Evolutionary conservation across 2,797 vertebrate species (phyloP).

Genomic region (Macrochelys suwanniensis): DNA sequence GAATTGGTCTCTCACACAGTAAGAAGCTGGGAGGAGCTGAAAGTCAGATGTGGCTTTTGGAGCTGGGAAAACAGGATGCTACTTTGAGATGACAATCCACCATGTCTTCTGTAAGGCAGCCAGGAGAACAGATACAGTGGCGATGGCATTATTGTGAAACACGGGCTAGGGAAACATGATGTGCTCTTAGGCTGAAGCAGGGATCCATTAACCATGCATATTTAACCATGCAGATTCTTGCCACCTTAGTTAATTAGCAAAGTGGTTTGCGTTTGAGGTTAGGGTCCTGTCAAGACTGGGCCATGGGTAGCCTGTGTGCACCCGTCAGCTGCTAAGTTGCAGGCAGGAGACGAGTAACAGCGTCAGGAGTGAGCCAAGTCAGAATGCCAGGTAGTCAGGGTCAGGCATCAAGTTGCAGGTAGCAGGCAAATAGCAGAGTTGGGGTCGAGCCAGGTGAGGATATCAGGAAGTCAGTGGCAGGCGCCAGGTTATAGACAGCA

Average conservation of each 20-base stretch:
- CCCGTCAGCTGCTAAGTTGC: neutral
- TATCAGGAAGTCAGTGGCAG: neutral
- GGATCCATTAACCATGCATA: slow-evolving; percentile 8
- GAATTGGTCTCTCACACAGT: no score
- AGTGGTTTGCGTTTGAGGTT: neutral
- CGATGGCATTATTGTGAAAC: neutral
- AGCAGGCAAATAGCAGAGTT: neutral
- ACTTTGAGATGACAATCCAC: neutral
- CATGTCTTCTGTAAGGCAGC: neutral
- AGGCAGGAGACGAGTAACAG: neutral
- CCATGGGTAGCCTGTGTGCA: neutral
- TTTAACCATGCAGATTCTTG: neutral
- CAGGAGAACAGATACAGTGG: neutral
- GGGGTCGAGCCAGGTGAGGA: neutral
- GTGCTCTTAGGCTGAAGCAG: neutral
- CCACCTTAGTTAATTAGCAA: neutral
- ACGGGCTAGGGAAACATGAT: neutral
- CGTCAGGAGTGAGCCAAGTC: neutral
- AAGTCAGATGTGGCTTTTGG: neutral
- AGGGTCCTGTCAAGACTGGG: neutral
- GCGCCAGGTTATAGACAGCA: neutral
- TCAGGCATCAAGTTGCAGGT: neutral
- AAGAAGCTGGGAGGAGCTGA: neutral
- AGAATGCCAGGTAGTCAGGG: neutral
- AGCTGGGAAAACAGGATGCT: neutral